Evolutionary conservation across 2,113 vertebrate genomes (phyloP), one percentile per base, ranked within the genome.

Genomic region (Dryoscopus gambensis): DNA sequence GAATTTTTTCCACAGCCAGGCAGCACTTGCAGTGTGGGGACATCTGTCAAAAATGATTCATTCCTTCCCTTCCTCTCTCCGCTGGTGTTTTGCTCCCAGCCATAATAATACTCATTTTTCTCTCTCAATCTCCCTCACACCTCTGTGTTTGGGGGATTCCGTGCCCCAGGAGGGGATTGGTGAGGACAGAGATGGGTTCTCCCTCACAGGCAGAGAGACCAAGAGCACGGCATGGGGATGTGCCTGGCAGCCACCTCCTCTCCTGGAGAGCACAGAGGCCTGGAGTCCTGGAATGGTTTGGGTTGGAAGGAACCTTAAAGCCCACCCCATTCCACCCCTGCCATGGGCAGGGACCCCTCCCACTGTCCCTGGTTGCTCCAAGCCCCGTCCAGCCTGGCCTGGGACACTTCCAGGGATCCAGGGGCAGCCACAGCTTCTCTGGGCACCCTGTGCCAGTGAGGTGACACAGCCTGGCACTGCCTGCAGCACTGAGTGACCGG

Each of bases 1-100:
- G 15, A 11, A 0, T 80, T 87, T 62, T 39, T 65, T 33, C 31
- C 74, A 25, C 42, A 49, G n/a, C 65, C 15, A 2, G 47, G 87
- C 3, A 9, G 89, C 42, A 16, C 59, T 90, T 76, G 84, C 67
- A 60, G 68, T 14, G 40, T 44, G 68, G 73, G 68, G 94, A 68
- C 81, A 84, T 89, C 81, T 94, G 94, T 87, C 95, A 56, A 24
- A 68, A 87, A 80, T 80, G 77, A 95, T 84, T 84, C 92, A 77
- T 91, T 77, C 81, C 55, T 78, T 91, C 64, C 40, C 25, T 46
- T 93, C 52, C 84, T 67, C 87, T 53, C 77, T 64, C 59, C 0
- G 0, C 28, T 74, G 76, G 10, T 81, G 7, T 77, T 80, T 90
- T 88, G 64, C 73, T 91, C 77, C 71, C 6, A n/a, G 63, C 27